Evolutionary conservation across 2,113 vertebrate genomes (phyloP).

Genomic region (Tylochromis polylepis): DNA sequence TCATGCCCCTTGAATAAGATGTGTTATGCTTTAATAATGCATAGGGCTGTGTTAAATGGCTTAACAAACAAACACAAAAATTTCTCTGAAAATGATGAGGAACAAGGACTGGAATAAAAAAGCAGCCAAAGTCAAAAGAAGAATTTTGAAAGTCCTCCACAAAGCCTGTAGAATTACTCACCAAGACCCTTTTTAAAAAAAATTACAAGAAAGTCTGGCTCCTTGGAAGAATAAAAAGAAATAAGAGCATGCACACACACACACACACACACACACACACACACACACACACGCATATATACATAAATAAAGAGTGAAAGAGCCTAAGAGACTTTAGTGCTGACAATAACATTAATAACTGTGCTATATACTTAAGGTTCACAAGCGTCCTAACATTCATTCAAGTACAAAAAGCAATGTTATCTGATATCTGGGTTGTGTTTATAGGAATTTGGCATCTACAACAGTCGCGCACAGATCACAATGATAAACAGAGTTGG

Average conservation of each 20-base stretch:
- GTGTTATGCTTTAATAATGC: not conserved
- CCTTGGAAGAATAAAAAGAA: not conserved
- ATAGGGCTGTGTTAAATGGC: not conserved
- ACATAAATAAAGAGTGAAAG: not conserved
- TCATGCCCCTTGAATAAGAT: not conserved
- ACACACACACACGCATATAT: not conserved
- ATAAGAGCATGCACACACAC: not conserved
- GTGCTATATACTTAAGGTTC: not conserved
- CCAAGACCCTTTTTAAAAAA: not conserved
- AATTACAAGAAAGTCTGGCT: not conserved
- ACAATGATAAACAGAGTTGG: not conserved
- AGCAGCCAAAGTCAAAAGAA: not conserved
- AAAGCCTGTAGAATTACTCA: not conserved
- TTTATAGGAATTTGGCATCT: not conserved
- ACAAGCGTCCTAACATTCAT: not conserved
- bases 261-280: too few species aligned
- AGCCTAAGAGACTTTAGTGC: not conserved
- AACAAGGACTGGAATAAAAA: not conserved
- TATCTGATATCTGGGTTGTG: not conserved
- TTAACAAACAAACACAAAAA: not conserved
- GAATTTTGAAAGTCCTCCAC: not conserved
- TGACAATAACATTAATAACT: not conserved
- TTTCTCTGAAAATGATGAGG: not conserved
- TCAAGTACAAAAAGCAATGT: not conserved
- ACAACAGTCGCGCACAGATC: not conserved